These are phyloP conservation scores for Terebella lapidaria DNA, from an alignment of 2,888 invertebrate genomes.

Conservation along the genomic window DNA sequence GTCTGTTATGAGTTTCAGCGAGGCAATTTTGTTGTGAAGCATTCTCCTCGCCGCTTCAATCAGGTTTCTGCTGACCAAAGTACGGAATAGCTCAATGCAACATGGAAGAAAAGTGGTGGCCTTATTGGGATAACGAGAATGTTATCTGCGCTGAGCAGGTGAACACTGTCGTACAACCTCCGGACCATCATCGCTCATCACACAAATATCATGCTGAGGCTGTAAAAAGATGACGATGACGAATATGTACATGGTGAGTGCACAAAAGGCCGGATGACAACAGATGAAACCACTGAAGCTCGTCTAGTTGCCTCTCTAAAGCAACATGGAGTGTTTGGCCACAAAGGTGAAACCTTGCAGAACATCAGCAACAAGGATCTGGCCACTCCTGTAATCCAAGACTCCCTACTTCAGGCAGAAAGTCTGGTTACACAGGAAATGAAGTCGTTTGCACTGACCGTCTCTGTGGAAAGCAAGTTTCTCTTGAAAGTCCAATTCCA, in stretches of 20 bases:
- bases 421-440: background rate
- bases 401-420: slow-evolving; percentile 2
- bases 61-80: slow-evolving; percentile 16
- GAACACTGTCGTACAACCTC: slow-evolving; percentile 7
- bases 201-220: slow-evolving; percentile 1
- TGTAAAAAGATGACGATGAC: background rate
- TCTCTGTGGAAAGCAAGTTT: background rate
- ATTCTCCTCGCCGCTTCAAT: slow-evolving; percentile 10
- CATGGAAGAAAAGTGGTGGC: slow-evolving; percentile 15
- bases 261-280: background rate
- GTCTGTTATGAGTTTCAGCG: slow-evolving; percentile 9
- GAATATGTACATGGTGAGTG: slow-evolving; percentile 2
- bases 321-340: background rate
- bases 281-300: background rate
- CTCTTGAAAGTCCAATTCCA: background rate
- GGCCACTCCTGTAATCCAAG: background rate
- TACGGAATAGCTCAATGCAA: slow-evolving; percentile 15
- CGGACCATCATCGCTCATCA: slow-evolving; percentile 1
- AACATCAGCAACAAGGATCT: slow-evolving; percentile 2
- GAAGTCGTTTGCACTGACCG: background rate
- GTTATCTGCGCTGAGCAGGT: slow-evolving; percentile 3
- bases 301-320: background rate
- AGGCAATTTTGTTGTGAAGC: slow-evolving; percentile 19
- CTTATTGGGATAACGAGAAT: slow-evolving; percentile 8
- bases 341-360: background rate